A percentile compares a stretch with the other conserved stretches of the same genome.
Conservation (phyloP, 2,113 vertebrate genomes). For the Rhinichthys klamathensis region DNA sequence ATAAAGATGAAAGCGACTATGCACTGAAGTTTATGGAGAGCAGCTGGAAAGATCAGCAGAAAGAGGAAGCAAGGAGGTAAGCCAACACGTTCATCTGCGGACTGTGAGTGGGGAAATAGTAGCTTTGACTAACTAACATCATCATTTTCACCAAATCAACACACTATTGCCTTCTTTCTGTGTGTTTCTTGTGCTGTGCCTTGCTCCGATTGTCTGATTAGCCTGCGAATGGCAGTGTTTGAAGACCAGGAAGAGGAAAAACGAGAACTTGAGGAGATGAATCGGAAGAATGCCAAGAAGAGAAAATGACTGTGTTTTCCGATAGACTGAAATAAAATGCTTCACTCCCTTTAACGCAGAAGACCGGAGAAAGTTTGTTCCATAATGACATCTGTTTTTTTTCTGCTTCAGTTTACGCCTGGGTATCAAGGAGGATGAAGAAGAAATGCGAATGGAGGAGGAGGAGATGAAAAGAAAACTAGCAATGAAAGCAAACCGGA, state of each 20-base stretch:
- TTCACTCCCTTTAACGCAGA: no score
- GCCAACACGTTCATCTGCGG: background rate
- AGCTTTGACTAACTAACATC: conserved; percentile 6
- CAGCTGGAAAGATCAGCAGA: conserved; percentile 95
- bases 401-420: conserved; percentile 56
- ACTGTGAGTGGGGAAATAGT: background rate
- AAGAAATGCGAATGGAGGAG: conserved; percentile 58
- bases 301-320: conserved; percentile 71
- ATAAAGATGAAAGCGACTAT: conserved; percentile 97
- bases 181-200: conserved; percentile 35
- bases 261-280: conserved; percentile 84
- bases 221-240: conserved; percentile 86
- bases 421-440: conserved; percentile 63
- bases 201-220: conserved; percentile 60
- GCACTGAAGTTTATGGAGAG: conserved; percentile 98
- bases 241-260: conserved; percentile 89
- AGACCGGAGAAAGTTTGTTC: conserved; percentile 4
- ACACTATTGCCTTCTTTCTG: conserved; percentile 34
- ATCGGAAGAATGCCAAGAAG: conserved; percentile 79
- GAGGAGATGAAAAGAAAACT: conserved; percentile 61
- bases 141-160: conserved; percentile 26
- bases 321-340: background rate
- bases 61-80: conserved; percentile 96
- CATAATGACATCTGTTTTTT: conserved; percentile 41
- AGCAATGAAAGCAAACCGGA: conserved; percentile 55